Base-by-base conservation (phyloP, 2,888 invertebrate species). In the Vanessa cardui region DNA sequence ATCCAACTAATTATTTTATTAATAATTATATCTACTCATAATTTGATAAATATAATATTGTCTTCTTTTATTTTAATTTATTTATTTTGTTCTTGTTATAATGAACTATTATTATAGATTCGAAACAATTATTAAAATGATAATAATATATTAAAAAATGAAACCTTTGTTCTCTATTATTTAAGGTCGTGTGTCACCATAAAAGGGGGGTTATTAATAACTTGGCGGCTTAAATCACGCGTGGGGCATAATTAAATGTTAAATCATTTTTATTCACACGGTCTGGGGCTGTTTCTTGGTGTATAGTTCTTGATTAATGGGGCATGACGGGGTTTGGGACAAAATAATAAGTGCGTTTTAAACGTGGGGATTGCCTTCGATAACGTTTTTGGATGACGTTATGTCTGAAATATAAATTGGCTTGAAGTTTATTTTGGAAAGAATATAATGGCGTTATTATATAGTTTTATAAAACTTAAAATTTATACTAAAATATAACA, bases 211-310 rank as follows among this genome's bases (percentile, higher is more conserved):
- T 47, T 21, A 58, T 64, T 49, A 64, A 20, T 58, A 58, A 64
- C 39, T 58, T 9, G 61, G 45, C 54, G 65, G 56, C n/a, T 56
- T 71, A 70, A 68, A 70, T 70, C 70, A 70, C 59, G 54, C 44
- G 49, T 59, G 47, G 44, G 49, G 56, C 58, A 58, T 68, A 68
- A 71, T 71, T 71, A 68, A 70, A 70, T 66, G 58, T 69, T 65
- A 69, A 69, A 69, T 59, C 63, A 66, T 63, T 69, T 69, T 54
- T 45, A 44, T 58, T 58, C 20, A 58, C 44, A 58, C 18, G 58
- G 21, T 56, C 44, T 21, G 20, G 39, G 39, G 44, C 44, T 21
- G 39, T 44, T 45, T 20, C 20, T 58, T 58, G 20, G 16, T 58
- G 44, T 21, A 20, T 58, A 39, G 44, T 58, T 39, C 20, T 20